Evolutionary conservation across 1,140 invertebrate species (phyloP), one percentile per base, ranked within the genome.

Genomic region (Hydropsyche tenuis): DNA sequence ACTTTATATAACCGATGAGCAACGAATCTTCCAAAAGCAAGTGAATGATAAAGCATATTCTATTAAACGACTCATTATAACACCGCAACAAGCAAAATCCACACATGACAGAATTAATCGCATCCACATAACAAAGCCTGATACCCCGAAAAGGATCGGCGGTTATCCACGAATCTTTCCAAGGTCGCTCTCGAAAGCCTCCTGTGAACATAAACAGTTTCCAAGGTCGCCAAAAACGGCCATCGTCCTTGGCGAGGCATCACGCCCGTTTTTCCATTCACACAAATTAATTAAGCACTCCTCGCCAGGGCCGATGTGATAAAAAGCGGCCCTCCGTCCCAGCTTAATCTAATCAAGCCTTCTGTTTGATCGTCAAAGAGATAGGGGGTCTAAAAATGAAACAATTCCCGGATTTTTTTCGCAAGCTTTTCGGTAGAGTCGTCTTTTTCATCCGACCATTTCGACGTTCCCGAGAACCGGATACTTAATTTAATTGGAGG

Each of bases 271-370:
- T 53, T 68, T 64, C 69, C 53, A 66, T 60, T 71, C 74, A 75
- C 73, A 75, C 74, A 75, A 75, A 75, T 75, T 75, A 75, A 75
- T 75, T 75, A 75, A 75, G 74, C 73, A 66, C 74, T 69, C 9
- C 42, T 75, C 60, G 64, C 51, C 51, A 37, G 30, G 30, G 30
- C 30, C 62, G 71, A 73, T 75, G 74, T 70, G 74, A 75, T 75
- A 75, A 75, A 75, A 75, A 75, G 74, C 74, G 72, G 62, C 43
- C 43, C 23, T 45, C 16, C 18, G 22, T 72, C 45, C 9, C 63
- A 56, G 42, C 71, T 73, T 75, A 75, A 75, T 75, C 74, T 73
- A 75, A 75, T 75, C 74, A 75, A 70, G 71, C 27, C 71, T 75
- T 64, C 74, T 73, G 73, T 73, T 75, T 75, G 71, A 75, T 70